Evolutionary conservation across 2,113 vertebrate genomes (phyloP).

Genomic region (Cervus canadensis): DNA sequence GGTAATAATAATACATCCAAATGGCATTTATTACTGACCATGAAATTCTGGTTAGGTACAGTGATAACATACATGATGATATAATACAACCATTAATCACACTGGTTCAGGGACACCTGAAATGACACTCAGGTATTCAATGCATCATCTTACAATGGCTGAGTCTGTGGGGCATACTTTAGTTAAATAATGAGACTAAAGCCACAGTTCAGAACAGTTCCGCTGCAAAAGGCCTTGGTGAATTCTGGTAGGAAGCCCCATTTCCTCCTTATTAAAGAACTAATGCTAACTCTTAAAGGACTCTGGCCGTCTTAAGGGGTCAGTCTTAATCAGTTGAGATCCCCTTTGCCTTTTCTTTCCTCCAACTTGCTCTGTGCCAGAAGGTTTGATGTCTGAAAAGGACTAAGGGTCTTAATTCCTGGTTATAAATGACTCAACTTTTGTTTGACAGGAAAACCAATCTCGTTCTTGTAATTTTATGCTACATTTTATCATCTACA

Average conservation of each 20-base stretch:
- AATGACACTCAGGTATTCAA: background rate
- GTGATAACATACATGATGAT: background rate
- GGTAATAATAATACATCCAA: background rate
- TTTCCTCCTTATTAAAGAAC: background rate
- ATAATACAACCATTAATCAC: background rate
- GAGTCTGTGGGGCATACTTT: background rate
- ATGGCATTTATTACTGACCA: background rate
- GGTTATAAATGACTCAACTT: background rate
- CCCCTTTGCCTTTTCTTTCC: background rate
- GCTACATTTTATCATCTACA: background rate
- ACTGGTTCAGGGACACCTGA: background rate
- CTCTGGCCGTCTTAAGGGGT: background rate
- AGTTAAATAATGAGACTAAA: conserved; percentile 12
- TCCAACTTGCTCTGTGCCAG: background rate
- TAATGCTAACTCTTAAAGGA: background rate
- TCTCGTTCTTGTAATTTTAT: background rate
- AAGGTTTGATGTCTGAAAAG: background rate
- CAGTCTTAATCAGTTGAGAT: background rate
- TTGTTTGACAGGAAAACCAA: background rate
- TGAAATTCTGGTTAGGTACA: background rate
- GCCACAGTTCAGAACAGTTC: background rate
- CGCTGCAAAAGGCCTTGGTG: background rate
- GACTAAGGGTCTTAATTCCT: background rate
- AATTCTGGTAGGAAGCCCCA: background rate
- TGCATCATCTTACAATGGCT: background rate